Percentiles rank a stretch among this genome's conserved stretches.
Evolutionary conservation across 2,888 invertebrate species (phyloP).

Genomic region (Amphiduros pacificus): DNA sequence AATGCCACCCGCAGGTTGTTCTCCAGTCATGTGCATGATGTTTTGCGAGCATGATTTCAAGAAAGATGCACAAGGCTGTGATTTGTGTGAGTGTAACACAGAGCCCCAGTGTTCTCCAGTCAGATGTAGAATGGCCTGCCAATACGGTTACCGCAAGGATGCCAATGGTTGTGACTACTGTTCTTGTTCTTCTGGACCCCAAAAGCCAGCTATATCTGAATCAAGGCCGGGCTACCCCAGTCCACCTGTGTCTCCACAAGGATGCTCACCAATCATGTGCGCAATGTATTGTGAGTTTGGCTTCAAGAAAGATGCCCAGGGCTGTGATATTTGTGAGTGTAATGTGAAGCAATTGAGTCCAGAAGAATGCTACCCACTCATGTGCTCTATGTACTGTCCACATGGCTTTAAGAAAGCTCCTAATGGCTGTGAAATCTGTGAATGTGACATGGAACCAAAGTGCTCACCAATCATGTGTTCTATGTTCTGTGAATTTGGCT

Average conservation of each 20-base stretch:
- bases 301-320: neutral
- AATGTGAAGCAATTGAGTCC: neutral
- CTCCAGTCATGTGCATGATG: neutral
- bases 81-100: conserved; percentile 6
- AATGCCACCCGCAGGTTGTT: neutral
- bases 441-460: conserved; percentile 3
- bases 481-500: conserved; percentile 8
- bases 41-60: conserved; percentile 2
- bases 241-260: neutral
- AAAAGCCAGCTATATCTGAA: too few species aligned
- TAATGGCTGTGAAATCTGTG: conserved; percentile 2
- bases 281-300: conserved; percentile 1
- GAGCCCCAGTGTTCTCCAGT: neutral
- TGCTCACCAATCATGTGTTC: neutral
- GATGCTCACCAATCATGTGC: conserved; percentile 2
- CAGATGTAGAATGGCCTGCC: conserved; percentile 2
- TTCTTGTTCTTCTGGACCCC: neutral
- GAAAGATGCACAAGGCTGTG: conserved; percentile 3
- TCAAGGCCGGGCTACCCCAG: neutral
- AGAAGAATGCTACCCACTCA: neutral
- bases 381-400: conserved; percentile 11
- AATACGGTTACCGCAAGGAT: conserved; percentile 20
- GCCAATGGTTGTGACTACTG: conserved; percentile 16
- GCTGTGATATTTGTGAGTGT: conserved; percentile 11
- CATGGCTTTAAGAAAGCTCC: conserved; percentile 2